Base-by-base conservation (phyloP, 1,140 invertebrate genomes). In the Nymphalis io region DNA sequence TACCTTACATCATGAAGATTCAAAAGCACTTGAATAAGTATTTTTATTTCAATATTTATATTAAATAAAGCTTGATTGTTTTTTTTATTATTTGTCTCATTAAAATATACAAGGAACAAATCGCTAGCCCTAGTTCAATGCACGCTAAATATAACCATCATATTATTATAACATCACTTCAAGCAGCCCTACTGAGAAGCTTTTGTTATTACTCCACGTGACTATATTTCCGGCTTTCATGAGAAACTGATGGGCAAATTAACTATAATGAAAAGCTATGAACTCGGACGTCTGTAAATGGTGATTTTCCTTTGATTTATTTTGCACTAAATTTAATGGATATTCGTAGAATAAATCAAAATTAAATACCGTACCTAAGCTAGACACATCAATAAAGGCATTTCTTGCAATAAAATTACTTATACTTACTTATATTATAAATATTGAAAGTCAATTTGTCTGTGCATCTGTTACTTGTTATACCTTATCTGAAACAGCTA, bases 221-320 rank as follows among this genome's bases (percentile, higher is more conserved):
- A 70, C 67, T 57, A 8, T 61, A 68, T 60, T 60, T 27, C 65
- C 59, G 39, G 59, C 44, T 62, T 69, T 33, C 53, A 53, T 46
- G 57, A 40, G 48, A 53, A 66, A 64, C 66, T 61, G 72, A 73
- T 60, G 58, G 46, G 58, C 59, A 61, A 70, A 70, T 73, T 70
- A 73, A 70, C 62, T 67, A 70, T 73, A 66, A 69, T 73, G 67
- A 70, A 60, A 42, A 59, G 59, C 59, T 68, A 68, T 59, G 38
- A 67, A 59, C 65, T 71, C 38, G 48, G 59, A 72, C 59, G 65
- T 40, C 60, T 66, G 63, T 67, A 69, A 73, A 73, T 72, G 68
- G 62, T 44, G 16, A 42, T 63, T 51, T 61, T 60, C 62, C 11
- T 62, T 62, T 46, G 62, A 70, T 64, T 64, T 61, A 66, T 60